Base-by-base conservation (phyloP, 1,140 invertebrate species). In the Trachymyrmex cornetzi region DNA sequence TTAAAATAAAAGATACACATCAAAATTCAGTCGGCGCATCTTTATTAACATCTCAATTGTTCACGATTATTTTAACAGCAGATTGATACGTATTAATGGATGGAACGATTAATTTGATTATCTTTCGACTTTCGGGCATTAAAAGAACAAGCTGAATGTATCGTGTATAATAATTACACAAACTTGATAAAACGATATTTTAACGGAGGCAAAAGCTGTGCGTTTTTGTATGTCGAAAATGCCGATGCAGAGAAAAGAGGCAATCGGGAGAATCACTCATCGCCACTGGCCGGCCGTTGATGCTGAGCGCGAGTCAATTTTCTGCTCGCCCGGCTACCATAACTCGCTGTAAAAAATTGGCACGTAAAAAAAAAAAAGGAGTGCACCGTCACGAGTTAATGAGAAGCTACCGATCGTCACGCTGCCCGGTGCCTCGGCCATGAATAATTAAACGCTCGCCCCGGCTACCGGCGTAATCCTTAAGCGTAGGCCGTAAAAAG, bases 401-500 rank as follows among this genome's bases (percentile, higher is more conserved):
- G 88, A 92, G 91, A 92, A 80, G 71, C 87, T 77, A 87, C 85
- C 89, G 80, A 90, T 90, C 88, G 86, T 75, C 88, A 64, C 79
- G 89, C 34, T 81, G 63, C 44, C 71, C 64, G 34, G 27, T 87
- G 77, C 66, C 44, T 64, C 66, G 66, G 71, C 87, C 82, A 88
- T 88, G 89, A 90, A 90, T 91, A 90, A 91, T 90, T 91, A 88
- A 88, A 72, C 89, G 87, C 50, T 74, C 48, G 63, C 48, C 55
- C 59, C 44, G 67, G 22, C 55, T 63, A 84, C 71, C 16, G 71
- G 44, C 79, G 57, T 91, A 88, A 91, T 91, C 85, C 90, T 90
- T 88, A 86, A 79, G 61, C 90, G 71, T 55, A 57, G 82, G 79
- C 61, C 87, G 87, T 92, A 93, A 91, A 93, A 93, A 93, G 92